Base-by-base conservation (phyloP, 2,888 invertebrate species). In the Ceraclea dissimilis region DNA sequence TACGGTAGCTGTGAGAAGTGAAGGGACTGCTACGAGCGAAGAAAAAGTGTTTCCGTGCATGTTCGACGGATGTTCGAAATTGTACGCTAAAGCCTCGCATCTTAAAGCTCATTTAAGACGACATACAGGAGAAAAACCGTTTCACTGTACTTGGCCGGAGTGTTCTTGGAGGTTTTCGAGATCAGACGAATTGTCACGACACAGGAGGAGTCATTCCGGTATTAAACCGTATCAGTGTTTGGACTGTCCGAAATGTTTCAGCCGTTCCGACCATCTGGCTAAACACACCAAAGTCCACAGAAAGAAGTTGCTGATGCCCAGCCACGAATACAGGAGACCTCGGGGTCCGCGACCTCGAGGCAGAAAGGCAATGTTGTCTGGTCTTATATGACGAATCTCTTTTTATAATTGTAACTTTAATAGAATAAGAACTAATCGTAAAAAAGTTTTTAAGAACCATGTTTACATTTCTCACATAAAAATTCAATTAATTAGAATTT, bases 131-230 rank as follows among this genome's bases (percentile, higher is more conserved):
- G 87, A 87, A 68, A 86, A 87, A 66, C 87, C 87, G 0, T 87
- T 86, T 67, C 74, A 78, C 8, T 87, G 87, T 68, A 84, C 81
- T 54, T 87, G 87, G 86, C 77, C 82, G 2, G 90, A 87, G 46
- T 96, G 95, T 70, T 83, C 84, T 31, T 96, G 95, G 95, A 81
- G 88, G 64, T 96, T 96, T 75, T 94, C 94, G 17, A 80, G 96
- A 56, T 95, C 95, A 0, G 96, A 96, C 70, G 96, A 96, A 72
- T 73, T 96, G 62, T 92, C 94, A 2, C 81, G 96, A 18, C 96
- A 96, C 70, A 84, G 90, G 53, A 82, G 96, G 62, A 94, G 93
- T n/a, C 96, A 96, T 72, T 93, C 93, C 0, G 96, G 96, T 0
- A 83, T 93, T 60, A 95, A 95, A 71, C 96, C 96, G 0, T 96